Evolutionary conservation across 2,113 vertebrate species (phyloP), one percentile per base, ranked within the genome.

Genomic region (Cathartes aura): DNA sequence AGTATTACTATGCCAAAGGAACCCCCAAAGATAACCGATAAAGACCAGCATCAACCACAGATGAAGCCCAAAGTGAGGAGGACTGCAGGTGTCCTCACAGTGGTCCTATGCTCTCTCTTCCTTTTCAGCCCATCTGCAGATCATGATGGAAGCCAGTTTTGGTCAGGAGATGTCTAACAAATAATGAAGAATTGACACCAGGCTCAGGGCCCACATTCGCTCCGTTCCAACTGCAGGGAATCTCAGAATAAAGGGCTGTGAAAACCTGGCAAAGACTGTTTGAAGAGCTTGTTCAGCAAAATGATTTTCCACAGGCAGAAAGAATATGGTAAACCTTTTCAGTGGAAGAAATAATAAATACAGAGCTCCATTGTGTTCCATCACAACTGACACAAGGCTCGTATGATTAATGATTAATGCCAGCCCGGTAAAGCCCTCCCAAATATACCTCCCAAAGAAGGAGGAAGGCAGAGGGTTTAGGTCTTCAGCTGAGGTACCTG

Each of bases 281-380:
- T 91, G 66, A 86, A 96, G 50, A 70, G 7, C 19, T 76, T 38
- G 38, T 55, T 89, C 62, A 90, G 62, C 53, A 70, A 88, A 95
- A 67, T 40, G 5, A 55, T 95, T 94, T 95, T 91, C 53, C 53
- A 76, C 59, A 82, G 70, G 53, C 76, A 93, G 67, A 76, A 96
- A 81, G 40, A 93, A 64, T 55, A 67, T 60, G 71, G 79, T 71
- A 93, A 95, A 93, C 43, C 8, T 91, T 93, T 96, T 82, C 58
- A 60, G 50, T 78, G 30, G 32, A 88, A 93, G 45, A 86, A 96
- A 88, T 76, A 92, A 80, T 85, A 95, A 86, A 94, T 87, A 85
- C 66, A 97, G 87, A 86, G 59, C 38, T 90, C 58, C n/a, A 55
- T 76, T 96, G 93, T 86, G 34, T 95, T 96, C 82, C 45, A 66